A percentile compares a stretch with the other conserved stretches of the same genome.
These are phyloP conservation scores for Charaxes varanes DNA, from an alignment of 1,140 invertebrate species.

Conservation along the genomic window DNA sequence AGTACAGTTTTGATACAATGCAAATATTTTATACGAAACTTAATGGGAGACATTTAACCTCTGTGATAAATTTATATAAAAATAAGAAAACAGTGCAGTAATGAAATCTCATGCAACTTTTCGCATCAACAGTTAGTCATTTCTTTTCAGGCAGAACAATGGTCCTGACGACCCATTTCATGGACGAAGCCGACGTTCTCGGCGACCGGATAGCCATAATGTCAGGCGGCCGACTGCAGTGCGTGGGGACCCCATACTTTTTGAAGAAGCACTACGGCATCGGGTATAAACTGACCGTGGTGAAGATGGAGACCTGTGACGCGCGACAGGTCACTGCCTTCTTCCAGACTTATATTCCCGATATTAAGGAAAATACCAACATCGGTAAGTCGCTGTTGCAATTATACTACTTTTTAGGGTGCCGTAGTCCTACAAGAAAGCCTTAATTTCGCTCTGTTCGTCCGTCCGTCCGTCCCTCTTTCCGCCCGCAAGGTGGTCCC, in stretches of 20 bases:
- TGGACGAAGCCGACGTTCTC: constrained; percentile 97
- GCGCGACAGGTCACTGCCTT: constrained; percentile 72
- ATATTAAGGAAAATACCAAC: constrained; percentile 62
- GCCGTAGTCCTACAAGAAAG: too few species aligned
- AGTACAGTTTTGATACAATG: too few species aligned
- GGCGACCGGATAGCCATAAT: constrained; percentile 96
- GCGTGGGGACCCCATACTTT: constrained; percentile 75
- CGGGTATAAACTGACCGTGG: constrained; percentile 60
- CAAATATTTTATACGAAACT: too few species aligned
- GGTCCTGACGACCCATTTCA: constrained; percentile 96
- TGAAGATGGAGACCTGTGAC: constrained; percentile 68
- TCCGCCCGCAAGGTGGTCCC: too few species aligned
- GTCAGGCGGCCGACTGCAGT: constrained; percentile 86
- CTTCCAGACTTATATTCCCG: constrained; percentile 75
- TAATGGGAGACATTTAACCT: too few species aligned
- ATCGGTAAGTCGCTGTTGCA: constrained; percentile 52
- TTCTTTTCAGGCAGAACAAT: constrained; percentile 83
- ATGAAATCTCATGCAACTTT: too few species aligned
- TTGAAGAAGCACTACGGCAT: constrained; percentile 73
- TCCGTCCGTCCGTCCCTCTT: too few species aligned
- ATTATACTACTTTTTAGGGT: too few species aligned
- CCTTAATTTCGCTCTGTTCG: too few species aligned
- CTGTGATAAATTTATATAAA: too few species aligned
- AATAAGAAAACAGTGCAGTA: too few species aligned
- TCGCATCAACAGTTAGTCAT: too few species aligned